A percentile compares a stretch with the other conserved stretches of the same genome.
Evolutionary conservation across 1,140 invertebrate genomes (phyloP).

Genomic region (Scylla paramamosain): DNA sequence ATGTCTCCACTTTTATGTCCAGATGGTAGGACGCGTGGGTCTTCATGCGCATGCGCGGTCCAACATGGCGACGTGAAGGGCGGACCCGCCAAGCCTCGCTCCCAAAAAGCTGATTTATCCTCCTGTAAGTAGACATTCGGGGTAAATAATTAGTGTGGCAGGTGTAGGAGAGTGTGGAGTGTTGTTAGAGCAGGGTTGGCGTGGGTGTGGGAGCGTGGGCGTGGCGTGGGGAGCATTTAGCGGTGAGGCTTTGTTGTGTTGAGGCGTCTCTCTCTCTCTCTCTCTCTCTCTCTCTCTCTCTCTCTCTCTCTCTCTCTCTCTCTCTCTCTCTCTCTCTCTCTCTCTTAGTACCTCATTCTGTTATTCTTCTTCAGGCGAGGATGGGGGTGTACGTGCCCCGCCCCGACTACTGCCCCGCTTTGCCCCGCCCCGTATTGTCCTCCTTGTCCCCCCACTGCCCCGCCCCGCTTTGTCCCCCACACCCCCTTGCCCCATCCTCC

Average conservation of each 20-base stretch:
- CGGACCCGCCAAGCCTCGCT: slow-evolving; percentile 45
- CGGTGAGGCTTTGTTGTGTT: slow-evolving; percentile 63
- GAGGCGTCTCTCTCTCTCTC: neutral
- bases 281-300: neutral
- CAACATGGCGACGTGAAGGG: slow-evolving; percentile 71
- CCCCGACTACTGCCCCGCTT: too few relatives aligned
- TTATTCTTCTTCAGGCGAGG: too few relatives aligned
- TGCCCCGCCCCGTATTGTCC: too few relatives aligned
- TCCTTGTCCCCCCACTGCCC: too few relatives aligned
- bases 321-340: neutral
- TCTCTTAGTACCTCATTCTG: too few relatives aligned
- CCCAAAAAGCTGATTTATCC: slow-evolving; percentile 52
- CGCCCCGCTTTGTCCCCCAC: too few relatives aligned
- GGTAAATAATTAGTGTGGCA: neutral
- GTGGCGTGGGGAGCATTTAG: neutral
- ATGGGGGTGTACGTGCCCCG: too few relatives aligned
- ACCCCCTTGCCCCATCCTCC: too few relatives aligned
- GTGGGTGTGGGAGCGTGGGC: neutral
- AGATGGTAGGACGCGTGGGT: neutral
- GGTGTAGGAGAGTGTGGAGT: neutral
- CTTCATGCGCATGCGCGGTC: neutral
- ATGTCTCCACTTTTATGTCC: too few relatives aligned
- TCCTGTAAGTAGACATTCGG: slow-evolving; percentile 44
- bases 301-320: neutral
- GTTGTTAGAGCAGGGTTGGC: too few relatives aligned